phyloP scores from a whole-genome alignment of 2,113 vertebrate species.

The Pleuronectes platessa region DNA sequence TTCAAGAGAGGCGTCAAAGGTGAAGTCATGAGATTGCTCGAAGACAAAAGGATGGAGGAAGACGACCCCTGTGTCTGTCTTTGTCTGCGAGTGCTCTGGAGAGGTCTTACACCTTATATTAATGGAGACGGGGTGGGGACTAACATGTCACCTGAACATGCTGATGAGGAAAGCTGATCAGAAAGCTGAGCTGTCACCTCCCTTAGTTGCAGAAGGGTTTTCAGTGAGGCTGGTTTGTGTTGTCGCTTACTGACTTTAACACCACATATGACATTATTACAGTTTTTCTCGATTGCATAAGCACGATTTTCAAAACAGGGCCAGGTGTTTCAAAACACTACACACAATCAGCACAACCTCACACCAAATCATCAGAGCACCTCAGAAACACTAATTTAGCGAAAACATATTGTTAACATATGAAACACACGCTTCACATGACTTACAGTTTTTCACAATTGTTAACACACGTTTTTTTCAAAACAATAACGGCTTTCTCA shows the following conservation, averaged over 20 bases:
- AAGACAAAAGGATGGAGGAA: constrained; percentile 18
- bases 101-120: background rate
- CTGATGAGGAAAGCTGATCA: background rate
- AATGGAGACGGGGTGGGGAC: background rate
- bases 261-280: background rate
- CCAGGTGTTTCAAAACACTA: too few relatives aligned
- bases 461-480: too few relatives aligned
- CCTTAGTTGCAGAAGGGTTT: background rate
- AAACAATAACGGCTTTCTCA: too few relatives aligned
- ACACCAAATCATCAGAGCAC: too few relatives aligned
- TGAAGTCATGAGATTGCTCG: constrained; percentile 20
- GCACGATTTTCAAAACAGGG: too few relatives aligned
- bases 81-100: constrained; percentile 1
- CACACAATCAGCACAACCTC: too few relatives aligned
- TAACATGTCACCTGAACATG: background rate
- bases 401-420: too few relatives aligned
- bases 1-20: constrained; percentile 6
- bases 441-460: too few relatives aligned
- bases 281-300: too few relatives aligned
- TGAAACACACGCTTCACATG: too few relatives aligned
- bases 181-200: background rate
- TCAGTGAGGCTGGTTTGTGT: background rate
- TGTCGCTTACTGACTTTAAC: background rate
- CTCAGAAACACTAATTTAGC: too few relatives aligned
- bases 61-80: background rate